Base-by-base conservation (phyloP, 2,888 invertebrate genomes). In the Hypsopygia costalis region DNA sequence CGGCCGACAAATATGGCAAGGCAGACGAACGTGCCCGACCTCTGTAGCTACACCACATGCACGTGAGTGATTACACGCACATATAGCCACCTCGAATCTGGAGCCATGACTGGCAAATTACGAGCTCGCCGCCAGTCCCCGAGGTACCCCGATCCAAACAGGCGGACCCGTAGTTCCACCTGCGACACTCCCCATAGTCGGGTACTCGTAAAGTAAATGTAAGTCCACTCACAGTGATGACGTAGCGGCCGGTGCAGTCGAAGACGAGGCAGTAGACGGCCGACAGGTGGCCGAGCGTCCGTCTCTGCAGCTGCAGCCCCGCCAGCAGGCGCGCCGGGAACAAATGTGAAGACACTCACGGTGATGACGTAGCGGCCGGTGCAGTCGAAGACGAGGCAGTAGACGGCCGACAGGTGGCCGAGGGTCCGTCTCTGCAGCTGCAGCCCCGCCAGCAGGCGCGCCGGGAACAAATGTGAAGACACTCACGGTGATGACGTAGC, bases 251-350 rank as follows among this genome's bases (percentile, higher is more conserved):
- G 7, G 96, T 95, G 49, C 95, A 91, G 86, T 99, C 99, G 81
- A 97, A 98, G 11, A 96, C 90, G 12, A 99, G 93, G 83, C 99
- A 99, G 88, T 98, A 99, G 1, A 98, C 98, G n/a, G 98, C 95
- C 0, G 98, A 97, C 41, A 99, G 91, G 76, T 99, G 99, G 0
- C 98, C 99, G 34, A 98, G 90, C 1, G 97, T 97, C 43, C 95
- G 91, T 21, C 95, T 90, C 69, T 95, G 93, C 51, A 95, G 87
- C 61, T 93, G 92, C 49, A 95, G 49, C 91, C 91, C 54, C 91
- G 91, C 38, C 93, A 86, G 73, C 60, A 80, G 48, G 6, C 80
- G 68, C 16, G 16, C 4, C 16, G 3, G 2, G 16, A 16, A 16
- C 16, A n/a, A n/a, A n/a, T n/a, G n/a, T 20, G 2, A 16, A 8